phyloP scores from a whole-genome alignment of 2,113 vertebrate genomes.

The Corapipo altera region DNA sequence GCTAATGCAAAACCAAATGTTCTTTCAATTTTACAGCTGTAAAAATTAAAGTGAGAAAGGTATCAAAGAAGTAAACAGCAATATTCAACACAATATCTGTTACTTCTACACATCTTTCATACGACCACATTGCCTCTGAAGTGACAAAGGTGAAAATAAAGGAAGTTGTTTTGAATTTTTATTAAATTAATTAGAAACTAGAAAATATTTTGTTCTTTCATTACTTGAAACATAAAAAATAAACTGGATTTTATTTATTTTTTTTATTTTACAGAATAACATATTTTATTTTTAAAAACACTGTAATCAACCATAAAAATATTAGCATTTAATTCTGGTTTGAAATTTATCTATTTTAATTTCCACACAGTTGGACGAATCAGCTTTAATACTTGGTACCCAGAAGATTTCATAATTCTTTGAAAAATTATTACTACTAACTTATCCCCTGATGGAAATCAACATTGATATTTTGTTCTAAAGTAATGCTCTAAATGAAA shows the following conservation, averaged over 20 bases:
- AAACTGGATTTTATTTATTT: not conserved
- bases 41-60: constrained; percentile 64
- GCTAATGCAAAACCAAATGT: constrained; percentile 47
- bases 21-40: constrained; percentile 44
- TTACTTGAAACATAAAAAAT: not conserved
- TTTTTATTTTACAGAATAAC: not conserved
- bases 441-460: not conserved
- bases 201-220: not conserved
- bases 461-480: not conserved
- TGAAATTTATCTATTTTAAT: not conserved
- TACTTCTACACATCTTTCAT: not conserved
- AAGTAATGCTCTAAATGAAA: not conserved
- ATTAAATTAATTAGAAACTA: not conserved
- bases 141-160: not conserved
- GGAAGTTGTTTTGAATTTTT: not conserved
- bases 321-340: not conserved
- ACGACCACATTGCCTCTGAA: not conserved
- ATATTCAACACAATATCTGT: not conserved
- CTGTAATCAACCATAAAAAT: not conserved
- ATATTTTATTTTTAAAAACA: not conserved
- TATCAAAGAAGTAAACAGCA: constrained; percentile 45
- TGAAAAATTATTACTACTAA: not conserved
- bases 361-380: not conserved
- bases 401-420: not conserved
- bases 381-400: not conserved